These are phyloP conservation scores for Micronycteris hirsuta DNA, from an alignment of 2,113 vertebrate species.

Conservation along the genomic window DNA sequence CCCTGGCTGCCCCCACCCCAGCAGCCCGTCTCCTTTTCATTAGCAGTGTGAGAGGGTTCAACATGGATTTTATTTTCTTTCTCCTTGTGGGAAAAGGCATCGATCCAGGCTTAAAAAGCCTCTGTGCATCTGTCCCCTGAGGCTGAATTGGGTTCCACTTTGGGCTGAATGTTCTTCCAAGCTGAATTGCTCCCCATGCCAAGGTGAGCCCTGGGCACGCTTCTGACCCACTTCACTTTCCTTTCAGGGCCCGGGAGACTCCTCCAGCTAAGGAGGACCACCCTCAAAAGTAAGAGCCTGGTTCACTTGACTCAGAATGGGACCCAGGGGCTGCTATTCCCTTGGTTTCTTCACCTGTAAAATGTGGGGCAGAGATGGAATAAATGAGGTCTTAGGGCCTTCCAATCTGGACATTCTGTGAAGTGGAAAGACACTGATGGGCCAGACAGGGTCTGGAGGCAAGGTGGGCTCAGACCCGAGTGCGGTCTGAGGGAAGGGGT, in stretches of 20 bases:
- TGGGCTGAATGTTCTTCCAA: not conserved
- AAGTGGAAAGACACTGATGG: not conserved
- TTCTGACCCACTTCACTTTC: not conserved
- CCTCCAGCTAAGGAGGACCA: not conserved
- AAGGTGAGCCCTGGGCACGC: not conserved
- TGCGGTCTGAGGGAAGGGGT: too few relatives aligned
- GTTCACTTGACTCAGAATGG: not conserved
- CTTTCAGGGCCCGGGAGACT: not conserved
- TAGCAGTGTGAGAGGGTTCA: conserved; percentile 58
- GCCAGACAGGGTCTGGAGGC: not conserved
- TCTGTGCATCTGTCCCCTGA: not conserved
- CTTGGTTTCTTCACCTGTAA: not conserved
- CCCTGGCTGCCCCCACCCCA: not conserved
- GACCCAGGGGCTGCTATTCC: accelerated
- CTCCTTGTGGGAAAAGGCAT: conserved; percentile 32
- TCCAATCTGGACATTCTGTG: not conserved
- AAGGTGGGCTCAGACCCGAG: not conserved
- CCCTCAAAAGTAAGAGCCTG: not conserved
- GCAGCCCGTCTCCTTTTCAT: conserved; percentile 58
- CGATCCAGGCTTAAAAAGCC: not conserved
- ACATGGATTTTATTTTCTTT: conserved; percentile 42
- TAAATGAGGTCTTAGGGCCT: not conserved
- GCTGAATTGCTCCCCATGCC: not conserved
- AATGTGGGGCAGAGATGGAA: not conserved
- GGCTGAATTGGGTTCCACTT: not conserved